Base-by-base conservation (phyloP, 2,888 invertebrate species). In the Conchocele bisecta region DNA sequence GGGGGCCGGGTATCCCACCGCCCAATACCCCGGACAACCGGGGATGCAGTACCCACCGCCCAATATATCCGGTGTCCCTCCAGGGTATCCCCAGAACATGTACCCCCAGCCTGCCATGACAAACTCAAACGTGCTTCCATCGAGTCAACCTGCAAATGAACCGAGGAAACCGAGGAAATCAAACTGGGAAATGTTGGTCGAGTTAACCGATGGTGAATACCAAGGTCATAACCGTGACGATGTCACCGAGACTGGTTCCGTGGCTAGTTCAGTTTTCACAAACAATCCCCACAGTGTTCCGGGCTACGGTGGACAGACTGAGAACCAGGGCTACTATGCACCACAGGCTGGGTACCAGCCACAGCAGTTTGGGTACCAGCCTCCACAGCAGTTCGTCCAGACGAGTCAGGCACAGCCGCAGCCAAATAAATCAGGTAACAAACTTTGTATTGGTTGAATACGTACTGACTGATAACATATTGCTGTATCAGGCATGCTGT, bases 151-250 rank as follows among this genome's bases (percentile, higher is more conserved):
- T 39, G 56, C 72, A 15, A 63, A 31, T 29, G 54, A 46, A n/a
- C 63, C 80, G 4, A 56, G 72, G 15, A 61, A 79, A 50, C 77
- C 76, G 1, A 51, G 66, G 20, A 84, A 81, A 28, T 86, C 88
- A 42, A 86, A 85, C 51, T 88, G 88, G 88, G 87, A 88, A 29
- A 64, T 83, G 68, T 60, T 88, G 17, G 83, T 84, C 69, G 80
- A 81, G 24, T 65, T 88, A 54, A 88, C 88, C 1, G 86, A 84
- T 37, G 74, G 68, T 13, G 77, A 81, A 17, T 50, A 78, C 24
- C 72, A 74, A 13, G n/a, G n/a, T n/a, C n/a, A n/a, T n/a, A n/a
- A n/a, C n/a, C 60, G 68, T 31, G 75, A 81, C 13, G 67, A 76
- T 6, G 56, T 68, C 6, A 53, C 72, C n/a, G 87, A 86, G 41